Conservation (phyloP, 2,797 vertebrate species). For the Gallinago solitaria region DNA sequence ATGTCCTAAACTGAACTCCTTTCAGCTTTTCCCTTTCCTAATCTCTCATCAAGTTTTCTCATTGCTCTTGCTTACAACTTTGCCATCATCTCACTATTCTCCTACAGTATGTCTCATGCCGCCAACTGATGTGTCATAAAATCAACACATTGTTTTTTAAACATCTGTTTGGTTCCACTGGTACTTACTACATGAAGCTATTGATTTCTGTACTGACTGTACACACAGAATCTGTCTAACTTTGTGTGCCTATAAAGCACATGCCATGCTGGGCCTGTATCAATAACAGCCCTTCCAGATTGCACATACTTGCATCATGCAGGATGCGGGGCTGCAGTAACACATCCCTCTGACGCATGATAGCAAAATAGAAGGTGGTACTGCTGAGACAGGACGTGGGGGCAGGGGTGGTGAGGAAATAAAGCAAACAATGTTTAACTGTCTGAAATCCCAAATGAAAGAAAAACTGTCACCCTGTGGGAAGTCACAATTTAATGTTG, state of each 20-base stretch:
- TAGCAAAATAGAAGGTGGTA: background rate
- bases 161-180: background rate
- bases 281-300: background rate
- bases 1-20: background rate
- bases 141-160: background rate
- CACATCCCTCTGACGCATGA: background rate
- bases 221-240: background rate
- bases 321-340: background rate
- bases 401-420: background rate
- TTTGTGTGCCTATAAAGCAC: background rate
- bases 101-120: background rate
- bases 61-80: background rate
- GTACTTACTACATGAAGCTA: background rate
- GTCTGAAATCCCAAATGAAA: background rate
- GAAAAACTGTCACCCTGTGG: background rate
- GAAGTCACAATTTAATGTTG: background rate
- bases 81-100: background rate
- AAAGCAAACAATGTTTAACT: background rate
- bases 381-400: background rate
- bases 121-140: background rate
- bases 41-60: background rate
- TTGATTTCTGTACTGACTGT: background rate
- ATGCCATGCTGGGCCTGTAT: background rate
- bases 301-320: background rate
- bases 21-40: background rate